These are phyloP conservation scores for Apodemia zela DNA, from an alignment of 2,888 invertebrate genomes.

Conservation along the genomic window DNA sequence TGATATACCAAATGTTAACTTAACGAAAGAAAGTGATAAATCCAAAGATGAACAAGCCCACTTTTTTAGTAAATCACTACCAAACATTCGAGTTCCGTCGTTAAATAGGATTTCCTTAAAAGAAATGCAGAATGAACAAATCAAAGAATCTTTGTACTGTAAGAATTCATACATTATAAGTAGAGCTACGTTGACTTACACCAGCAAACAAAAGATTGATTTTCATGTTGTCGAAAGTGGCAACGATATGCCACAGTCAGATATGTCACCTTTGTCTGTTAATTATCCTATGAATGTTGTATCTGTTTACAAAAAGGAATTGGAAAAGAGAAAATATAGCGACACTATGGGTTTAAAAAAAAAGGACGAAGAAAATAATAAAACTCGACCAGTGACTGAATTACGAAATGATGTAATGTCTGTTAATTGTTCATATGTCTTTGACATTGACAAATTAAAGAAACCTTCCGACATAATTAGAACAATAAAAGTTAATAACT, in stretches of 20 bases:
- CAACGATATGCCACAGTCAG: conserved; percentile 36
- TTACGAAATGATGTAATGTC: conserved; percentile 44
- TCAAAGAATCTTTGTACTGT: conserved; percentile 39
- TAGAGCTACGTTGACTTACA: conserved; percentile 63
- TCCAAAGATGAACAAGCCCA: conserved; percentile 45
- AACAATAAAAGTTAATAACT: conserved; percentile 58
- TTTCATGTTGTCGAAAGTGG: conserved; percentile 58
- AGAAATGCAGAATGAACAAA: conserved; percentile 34
- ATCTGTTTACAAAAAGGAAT: conserved; percentile 58
- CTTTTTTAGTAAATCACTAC: conserved; percentile 45
- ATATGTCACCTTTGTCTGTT: conserved; percentile 48
- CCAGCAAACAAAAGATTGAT: conserved; percentile 63
- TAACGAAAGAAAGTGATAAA: conserved; percentile 51
- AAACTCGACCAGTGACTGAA: conserved; percentile 31
- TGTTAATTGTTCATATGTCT: conserved; percentile 49
- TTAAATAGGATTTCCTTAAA: conserved; percentile 39
- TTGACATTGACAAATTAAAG: conserved; percentile 56
- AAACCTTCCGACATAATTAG: conserved; percentile 73
- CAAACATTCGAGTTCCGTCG: conserved; percentile 46
- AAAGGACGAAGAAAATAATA: conserved; percentile 32
- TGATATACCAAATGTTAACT: conserved; percentile 65
- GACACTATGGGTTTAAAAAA: conserved; percentile 18
- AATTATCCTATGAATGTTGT: conserved; percentile 63
- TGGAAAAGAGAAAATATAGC: conserved; percentile 27
- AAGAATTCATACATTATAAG: conserved; percentile 60